These are phyloP conservation scores for Coptodon bakossiorum DNA, from an alignment of 2,113 vertebrate species.

Conservation along the genomic window DNA sequence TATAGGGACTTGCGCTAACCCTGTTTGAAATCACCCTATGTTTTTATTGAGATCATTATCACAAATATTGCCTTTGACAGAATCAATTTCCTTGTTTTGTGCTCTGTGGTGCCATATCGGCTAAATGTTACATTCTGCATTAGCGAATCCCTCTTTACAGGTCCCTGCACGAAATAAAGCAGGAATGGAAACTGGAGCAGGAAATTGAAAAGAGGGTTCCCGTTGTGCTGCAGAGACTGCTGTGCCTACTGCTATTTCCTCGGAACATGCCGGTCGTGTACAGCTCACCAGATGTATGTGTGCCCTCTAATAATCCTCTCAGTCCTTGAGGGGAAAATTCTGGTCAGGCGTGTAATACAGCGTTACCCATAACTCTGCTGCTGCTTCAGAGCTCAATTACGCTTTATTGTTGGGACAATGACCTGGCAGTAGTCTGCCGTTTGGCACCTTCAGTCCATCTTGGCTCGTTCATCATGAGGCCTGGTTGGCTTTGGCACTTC, in stretches of 20 bases:
- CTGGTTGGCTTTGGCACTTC: conserved; percentile 8
- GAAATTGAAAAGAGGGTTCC: conserved; percentile 67
- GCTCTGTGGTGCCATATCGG: conserved; percentile 40
- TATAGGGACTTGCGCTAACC: conserved; percentile 20
- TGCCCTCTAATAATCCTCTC: conserved; percentile 11
- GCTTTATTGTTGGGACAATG: conserved; percentile 8
- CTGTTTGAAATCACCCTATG: conserved; percentile 26
- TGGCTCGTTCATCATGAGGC: conserved; percentile 12
- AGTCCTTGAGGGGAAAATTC: conserved; percentile 24
- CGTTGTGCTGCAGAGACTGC: conserved; percentile 50
- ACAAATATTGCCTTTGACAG: conserved; percentile 56
- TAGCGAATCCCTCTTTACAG: conserved; percentile 38
- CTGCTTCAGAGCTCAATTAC: conserved; percentile 29
- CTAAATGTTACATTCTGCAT: conserved; percentile 47
- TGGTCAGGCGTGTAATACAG: conserved; percentile 11
- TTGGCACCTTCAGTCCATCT: conserved; percentile 17
- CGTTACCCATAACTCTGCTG: not conserved
- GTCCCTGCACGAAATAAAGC: conserved; percentile 52
- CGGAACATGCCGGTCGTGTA: conserved; percentile 25
- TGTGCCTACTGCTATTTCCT: conserved; percentile 54
- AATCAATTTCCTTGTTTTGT: conserved; percentile 47
- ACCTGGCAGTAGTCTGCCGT: not conserved
- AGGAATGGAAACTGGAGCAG: conserved; percentile 61
- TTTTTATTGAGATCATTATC: conserved; percentile 59
- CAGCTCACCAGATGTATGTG: conserved; percentile 42